Evolutionary conservation across 2,797 vertebrate genomes (phyloP).

Genomic region (Scolopax rusticola): DNA sequence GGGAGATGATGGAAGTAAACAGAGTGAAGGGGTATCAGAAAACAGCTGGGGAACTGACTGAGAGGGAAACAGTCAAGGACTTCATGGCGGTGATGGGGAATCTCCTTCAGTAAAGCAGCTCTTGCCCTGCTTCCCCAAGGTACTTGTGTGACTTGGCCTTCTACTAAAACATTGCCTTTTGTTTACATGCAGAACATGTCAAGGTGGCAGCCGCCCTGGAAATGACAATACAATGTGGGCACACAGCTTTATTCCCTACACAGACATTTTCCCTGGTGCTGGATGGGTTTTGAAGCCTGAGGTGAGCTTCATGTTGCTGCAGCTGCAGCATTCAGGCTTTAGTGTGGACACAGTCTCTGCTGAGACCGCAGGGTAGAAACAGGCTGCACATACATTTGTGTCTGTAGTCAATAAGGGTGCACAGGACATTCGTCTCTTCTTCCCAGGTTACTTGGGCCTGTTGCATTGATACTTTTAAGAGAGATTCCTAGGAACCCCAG

Average conservation of each 20-base stretch:
- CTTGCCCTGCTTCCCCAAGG: not conserved
- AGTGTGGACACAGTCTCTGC: not conserved
- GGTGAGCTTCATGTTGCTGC: not conserved
- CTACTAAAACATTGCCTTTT: not conserved
- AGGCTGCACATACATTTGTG: rapidly evolving
- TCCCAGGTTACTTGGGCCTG: not conserved
- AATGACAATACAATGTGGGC: not conserved
- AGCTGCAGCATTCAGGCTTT: not conserved
- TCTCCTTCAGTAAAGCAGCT: not conserved
- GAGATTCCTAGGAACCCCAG: not conserved
- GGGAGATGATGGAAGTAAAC: not conserved
- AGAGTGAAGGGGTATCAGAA: not conserved
- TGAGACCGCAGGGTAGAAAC: not conserved
- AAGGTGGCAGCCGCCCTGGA: not conserved
- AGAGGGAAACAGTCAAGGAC: not conserved
- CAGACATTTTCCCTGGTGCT: not conserved
- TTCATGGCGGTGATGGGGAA: not conserved
- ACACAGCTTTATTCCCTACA: not conserved
- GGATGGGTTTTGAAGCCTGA: not conserved
- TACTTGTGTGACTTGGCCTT: not conserved
- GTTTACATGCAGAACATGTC: rapidly evolving
- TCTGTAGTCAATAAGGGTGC: not conserved
- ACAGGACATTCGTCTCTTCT: not conserved
- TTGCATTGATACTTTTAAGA: not conserved
- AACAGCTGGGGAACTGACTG: not conserved